Conservation (phyloP, 2,797 vertebrate genomes). For the Micropoecilia bifurca region DNA sequence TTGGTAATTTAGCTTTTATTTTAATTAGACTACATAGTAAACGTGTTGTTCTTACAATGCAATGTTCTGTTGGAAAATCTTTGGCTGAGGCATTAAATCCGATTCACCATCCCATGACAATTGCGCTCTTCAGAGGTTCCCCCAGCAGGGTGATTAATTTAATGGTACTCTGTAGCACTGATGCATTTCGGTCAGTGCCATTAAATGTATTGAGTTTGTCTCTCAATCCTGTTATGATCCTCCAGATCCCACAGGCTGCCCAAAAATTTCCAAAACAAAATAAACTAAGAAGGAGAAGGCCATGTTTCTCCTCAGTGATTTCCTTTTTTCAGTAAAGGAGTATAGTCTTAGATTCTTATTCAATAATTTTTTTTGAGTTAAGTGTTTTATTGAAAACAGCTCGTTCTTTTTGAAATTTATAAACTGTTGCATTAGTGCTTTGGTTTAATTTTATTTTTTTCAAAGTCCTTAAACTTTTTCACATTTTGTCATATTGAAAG, state of each 20-base stretch:
- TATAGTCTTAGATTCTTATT: neutral
- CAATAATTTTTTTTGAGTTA: neutral
- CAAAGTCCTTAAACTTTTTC: neutral
- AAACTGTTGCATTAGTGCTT: neutral
- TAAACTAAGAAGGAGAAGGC: neutral
- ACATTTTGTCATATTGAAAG: neutral
- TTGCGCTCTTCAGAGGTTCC: conserved; percentile 8
- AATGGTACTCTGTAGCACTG: neutral
- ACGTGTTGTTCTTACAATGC: neutral
- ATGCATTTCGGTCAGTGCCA: conserved; percentile 3
- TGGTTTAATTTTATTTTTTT: neutral
- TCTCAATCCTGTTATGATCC: neutral
- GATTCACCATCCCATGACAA: neutral
- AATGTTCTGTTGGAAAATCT: conserved; percentile 2
- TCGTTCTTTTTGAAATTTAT: conserved; percentile 31
- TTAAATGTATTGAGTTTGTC: conserved; percentile 1
- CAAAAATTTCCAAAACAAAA: neutral
- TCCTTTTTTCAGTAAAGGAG: neutral
- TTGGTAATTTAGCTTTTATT: neutral
- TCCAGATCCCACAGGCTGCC: neutral
- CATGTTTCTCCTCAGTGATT: neutral
- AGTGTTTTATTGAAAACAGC: conserved; percentile 16
- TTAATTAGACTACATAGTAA: neutral
- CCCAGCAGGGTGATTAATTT: conserved; percentile 10
- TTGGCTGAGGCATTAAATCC: conserved; percentile 4